Evolutionary conservation across 2,797 vertebrate species (phyloP).

Genomic region (Staurois parvus): DNA sequence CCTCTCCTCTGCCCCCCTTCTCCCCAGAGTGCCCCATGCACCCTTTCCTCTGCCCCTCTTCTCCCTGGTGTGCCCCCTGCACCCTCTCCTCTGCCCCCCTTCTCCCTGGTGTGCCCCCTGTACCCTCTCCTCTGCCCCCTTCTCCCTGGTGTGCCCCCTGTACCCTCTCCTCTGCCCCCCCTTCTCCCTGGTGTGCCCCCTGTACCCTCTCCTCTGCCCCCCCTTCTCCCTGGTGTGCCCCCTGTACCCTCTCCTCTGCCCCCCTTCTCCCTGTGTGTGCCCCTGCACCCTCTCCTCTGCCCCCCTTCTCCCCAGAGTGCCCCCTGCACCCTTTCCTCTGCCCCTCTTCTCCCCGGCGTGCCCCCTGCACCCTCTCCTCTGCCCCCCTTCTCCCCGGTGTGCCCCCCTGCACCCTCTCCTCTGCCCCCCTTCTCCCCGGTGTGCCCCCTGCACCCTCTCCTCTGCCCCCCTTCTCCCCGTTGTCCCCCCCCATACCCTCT

Average conservation of each 20-base stretch:
- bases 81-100: too few relatives aligned
- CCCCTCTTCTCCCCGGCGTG: not conserved
- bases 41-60: too few relatives aligned
- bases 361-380: not conserved
- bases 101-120: not conserved
- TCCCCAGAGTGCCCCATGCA: not conserved
- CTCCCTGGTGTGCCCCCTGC: not conserved
- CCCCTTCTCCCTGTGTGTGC: not conserved
- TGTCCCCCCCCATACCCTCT: too few relatives aligned
- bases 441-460: not conserved
- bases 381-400: constrained; percentile 1
- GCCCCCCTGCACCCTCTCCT: too few relatives aligned
- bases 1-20: not conserved
- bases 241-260: not conserved
- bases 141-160: not conserved
- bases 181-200: not conserved
- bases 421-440: not conserved
- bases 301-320: not conserved
- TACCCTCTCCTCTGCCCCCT: not conserved
- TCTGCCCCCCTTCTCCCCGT: not conserved
- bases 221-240: not conserved
- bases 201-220: too few relatives aligned
- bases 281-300: not conserved
- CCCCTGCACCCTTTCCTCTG: not conserved
- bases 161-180: not conserved